phyloP scores from a whole-genome alignment of 2,888 invertebrate species.

The Caenorhabditis sp. region DNA sequence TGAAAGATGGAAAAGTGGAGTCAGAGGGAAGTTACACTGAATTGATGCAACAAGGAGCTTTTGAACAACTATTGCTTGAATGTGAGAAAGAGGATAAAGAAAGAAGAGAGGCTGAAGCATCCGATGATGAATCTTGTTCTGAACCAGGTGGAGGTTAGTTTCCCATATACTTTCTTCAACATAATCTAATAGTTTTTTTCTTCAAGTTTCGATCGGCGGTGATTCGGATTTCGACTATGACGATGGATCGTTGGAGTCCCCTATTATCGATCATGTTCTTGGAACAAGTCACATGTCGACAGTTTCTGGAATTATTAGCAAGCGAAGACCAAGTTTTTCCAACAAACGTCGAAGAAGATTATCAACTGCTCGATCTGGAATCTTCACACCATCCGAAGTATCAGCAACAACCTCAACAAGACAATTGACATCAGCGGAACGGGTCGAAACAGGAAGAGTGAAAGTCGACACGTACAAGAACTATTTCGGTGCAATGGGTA shows the following conservation, averaged over 20 bases:
- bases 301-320: conserved; percentile 64
- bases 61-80: conserved; percentile 62
- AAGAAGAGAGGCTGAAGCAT: conserved; percentile 34
- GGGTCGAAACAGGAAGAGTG: conserved; percentile 68
- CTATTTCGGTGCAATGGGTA: conserved; percentile 68
- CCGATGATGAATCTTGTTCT: conserved; percentile 37
- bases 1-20: conserved; percentile 75
- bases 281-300: conserved; percentile 68
- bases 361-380: conserved; percentile 16
- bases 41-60: conserved; percentile 61
- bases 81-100: conserved; percentile 58
- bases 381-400: conserved; percentile 18
- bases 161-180: not conserved
- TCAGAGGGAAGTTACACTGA: conserved; percentile 65
- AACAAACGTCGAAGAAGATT: conserved; percentile 44
- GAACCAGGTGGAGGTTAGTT: conserved; percentile 47
- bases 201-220: conserved; percentile 16
- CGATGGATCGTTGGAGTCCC: conserved; percentile 48
- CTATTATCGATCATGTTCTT: conserved; percentile 57
- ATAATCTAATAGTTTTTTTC: not conserved
- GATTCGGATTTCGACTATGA: conserved; percentile 63
- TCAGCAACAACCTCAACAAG: conserved; percentile 28
- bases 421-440: conserved; percentile 61
- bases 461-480: conserved; percentile 62
- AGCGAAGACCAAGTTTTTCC: conserved; percentile 40